Evolutionary conservation across 2,113 vertebrate species (phyloP).

Genomic region (Alosa alosa): DNA sequence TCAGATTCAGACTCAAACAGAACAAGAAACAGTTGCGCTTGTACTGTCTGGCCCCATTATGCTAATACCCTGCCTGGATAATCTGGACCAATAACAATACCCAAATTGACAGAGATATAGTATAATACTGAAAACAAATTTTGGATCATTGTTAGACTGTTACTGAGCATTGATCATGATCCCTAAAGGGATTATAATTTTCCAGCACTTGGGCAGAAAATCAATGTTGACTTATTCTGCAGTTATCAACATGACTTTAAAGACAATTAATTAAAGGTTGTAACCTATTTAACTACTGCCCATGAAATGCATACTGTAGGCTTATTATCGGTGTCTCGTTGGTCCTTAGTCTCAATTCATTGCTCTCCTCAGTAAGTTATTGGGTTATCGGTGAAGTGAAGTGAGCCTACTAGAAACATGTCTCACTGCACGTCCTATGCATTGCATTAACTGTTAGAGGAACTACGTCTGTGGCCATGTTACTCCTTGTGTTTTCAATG

Average conservation of each 20-base stretch:
- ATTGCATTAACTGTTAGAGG: background rate
- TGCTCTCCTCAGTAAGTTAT: background rate
- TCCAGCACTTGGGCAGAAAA: too few relatives aligned
- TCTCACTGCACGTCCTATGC: background rate
- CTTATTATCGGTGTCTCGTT: background rate
- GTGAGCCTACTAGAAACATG: background rate
- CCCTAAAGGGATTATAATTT: too few relatives aligned
- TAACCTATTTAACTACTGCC: background rate
- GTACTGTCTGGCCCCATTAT: slow-evolving; percentile 4
- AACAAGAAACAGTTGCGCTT: background rate
- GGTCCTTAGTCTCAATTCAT: background rate
- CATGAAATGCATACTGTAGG: background rate
- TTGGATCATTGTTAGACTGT: background rate
- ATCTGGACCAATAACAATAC: background rate
- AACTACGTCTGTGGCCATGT: background rate
- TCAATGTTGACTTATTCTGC: background rate
- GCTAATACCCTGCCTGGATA: background rate
- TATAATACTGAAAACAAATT: background rate
- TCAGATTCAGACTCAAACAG: background rate
- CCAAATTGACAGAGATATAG: background rate
- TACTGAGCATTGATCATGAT: too few relatives aligned
- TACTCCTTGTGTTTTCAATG: background rate
- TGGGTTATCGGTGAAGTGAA: background rate
- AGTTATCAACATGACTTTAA: background rate
- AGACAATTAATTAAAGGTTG: background rate